These are phyloP conservation scores for Ophiodon elongatus DNA, from an alignment of 2,113 vertebrate genomes.

Conservation along the genomic window DNA sequence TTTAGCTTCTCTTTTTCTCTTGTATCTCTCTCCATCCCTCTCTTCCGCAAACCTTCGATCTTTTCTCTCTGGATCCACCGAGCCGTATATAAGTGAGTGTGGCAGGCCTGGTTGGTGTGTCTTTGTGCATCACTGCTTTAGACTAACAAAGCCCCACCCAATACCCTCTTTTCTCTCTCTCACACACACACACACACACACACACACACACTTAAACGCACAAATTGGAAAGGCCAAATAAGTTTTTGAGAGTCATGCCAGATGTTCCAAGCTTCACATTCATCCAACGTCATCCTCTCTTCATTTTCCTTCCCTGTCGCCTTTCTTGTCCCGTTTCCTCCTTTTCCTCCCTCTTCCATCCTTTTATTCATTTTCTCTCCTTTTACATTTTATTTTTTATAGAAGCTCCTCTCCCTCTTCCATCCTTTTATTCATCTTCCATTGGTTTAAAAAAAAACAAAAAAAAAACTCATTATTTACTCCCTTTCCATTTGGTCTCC, in stretches of 20 bases:
- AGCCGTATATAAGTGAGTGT: constrained; percentile 73
- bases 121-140: constrained; percentile 71
- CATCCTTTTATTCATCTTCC: constrained; percentile 6
- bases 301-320: constrained; percentile 22
- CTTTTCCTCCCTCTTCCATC: constrained; percentile 45
- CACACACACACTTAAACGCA: constrained; percentile 11
- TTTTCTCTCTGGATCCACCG: constrained; percentile 35
- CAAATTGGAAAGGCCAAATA: constrained; percentile 64
- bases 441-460: constrained; percentile 1
- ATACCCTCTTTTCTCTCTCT: constrained; percentile 21
- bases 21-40: constrained; percentile 6
- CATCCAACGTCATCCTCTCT: constrained; percentile 55
- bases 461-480: not conserved
- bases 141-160: constrained; percentile 55
- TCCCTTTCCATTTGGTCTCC: constrained; percentile 11
- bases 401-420: constrained; percentile 8
- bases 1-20: constrained; percentile 6
- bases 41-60: constrained; percentile 54
- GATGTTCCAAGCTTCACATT: constrained; percentile 77
- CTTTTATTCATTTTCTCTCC: constrained; percentile 40
- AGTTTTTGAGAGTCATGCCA: constrained; percentile 72
- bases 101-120: constrained; percentile 70
- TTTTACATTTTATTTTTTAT: not conserved
- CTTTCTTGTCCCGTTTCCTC: constrained; percentile 35
- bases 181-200: constrained; percentile 13